phyloP scores from a whole-genome alignment of 2,113 vertebrate genomes.

The Clupea harengus region DNA sequence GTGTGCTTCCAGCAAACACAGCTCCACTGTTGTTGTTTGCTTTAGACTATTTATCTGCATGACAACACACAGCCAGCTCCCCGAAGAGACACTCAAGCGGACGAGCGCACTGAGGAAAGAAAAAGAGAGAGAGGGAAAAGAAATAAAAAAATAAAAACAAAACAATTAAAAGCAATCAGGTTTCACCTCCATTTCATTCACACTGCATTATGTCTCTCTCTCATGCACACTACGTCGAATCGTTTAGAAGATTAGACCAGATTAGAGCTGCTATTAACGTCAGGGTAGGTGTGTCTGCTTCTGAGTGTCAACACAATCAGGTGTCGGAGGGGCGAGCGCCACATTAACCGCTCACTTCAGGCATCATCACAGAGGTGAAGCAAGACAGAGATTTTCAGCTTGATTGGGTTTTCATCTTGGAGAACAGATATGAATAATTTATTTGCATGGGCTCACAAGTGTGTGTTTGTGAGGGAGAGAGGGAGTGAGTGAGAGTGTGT shows the following conservation, averaged over 20 bases:
- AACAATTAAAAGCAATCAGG: slow-evolving; percentile 62
- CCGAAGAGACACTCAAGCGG: slow-evolving; percentile 52
- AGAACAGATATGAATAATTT: slow-evolving; percentile 85
- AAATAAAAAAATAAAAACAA: slow-evolving; percentile 17
- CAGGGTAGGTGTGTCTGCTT: slow-evolving; percentile 39
- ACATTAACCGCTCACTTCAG: slow-evolving; percentile 79
- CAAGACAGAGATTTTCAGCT: slow-evolving; percentile 82
- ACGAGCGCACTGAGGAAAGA: slow-evolving; percentile 16
- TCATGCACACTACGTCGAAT: slow-evolving; percentile 54
- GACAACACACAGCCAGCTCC: slow-evolving; percentile 59
- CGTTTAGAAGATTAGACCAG: slow-evolving; percentile 65
- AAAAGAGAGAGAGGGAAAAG: not conserved
- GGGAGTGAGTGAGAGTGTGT: slow-evolving; percentile 55
- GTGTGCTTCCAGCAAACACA: slow-evolving; percentile 46
- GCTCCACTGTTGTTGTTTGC: slow-evolving; percentile 62
- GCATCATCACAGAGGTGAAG: slow-evolving; percentile 81
- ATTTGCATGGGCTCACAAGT: slow-evolving; percentile 57
- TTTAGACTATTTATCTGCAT: slow-evolving; percentile 63
- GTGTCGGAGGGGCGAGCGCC: slow-evolving; percentile 66
- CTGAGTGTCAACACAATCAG: slow-evolving; percentile 68
- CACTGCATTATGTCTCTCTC: slow-evolving; percentile 49
- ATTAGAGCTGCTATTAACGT: slow-evolving; percentile 64
- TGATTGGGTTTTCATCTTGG: slow-evolving; percentile 86
- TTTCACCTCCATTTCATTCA: slow-evolving; percentile 44
- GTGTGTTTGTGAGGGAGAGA: slow-evolving; percentile 56